phyloP scores from a whole-genome alignment of 2,797 vertebrate genomes.

The Crypturellus tataupa region DNA sequence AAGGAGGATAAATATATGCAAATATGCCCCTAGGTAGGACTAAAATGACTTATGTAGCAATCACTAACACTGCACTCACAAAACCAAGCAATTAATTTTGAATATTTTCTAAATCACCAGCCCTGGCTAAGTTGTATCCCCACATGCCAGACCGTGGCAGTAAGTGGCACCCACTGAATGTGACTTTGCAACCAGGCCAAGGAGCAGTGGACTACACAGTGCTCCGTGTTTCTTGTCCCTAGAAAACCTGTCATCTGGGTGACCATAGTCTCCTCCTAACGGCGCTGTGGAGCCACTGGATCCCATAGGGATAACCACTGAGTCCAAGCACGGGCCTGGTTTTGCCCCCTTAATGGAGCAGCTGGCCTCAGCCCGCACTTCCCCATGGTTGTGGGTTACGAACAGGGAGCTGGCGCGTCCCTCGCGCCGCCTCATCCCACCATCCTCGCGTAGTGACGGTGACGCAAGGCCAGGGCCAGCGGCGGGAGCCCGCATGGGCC shows the following conservation, averaged over 20 bases:
- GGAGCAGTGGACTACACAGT: not conserved
- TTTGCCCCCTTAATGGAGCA: fast-evolving
- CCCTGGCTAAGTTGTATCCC: not conserved
- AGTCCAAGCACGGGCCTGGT: not conserved
- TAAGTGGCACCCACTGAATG: not conserved
- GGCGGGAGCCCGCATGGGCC: not conserved
- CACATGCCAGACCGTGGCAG: not conserved
- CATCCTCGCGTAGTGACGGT: too few species aligned
- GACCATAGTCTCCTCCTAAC: fast-evolving
- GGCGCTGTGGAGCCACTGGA: not conserved
- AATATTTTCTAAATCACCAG: constrained; percentile 28
- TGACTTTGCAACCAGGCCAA: not conserved
- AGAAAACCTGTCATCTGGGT: fast-evolving
- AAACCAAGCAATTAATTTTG: constrained; percentile 53
- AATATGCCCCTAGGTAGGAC: constrained; percentile 63
- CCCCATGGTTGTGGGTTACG: not conserved
- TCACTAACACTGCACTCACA: constrained; percentile 39
- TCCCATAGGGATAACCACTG: not conserved
- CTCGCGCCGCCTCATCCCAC: not conserved
- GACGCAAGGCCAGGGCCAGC: not conserved
- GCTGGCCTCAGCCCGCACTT: fast-evolving
- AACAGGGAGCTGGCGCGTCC: not conserved
- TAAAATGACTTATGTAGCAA: constrained; percentile 57
- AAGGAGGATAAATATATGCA: constrained; percentile 69
- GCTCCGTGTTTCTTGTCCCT: not conserved